Conservation (phyloP, 2,113 vertebrate species). For the Bostrychus sinensis region DNA sequence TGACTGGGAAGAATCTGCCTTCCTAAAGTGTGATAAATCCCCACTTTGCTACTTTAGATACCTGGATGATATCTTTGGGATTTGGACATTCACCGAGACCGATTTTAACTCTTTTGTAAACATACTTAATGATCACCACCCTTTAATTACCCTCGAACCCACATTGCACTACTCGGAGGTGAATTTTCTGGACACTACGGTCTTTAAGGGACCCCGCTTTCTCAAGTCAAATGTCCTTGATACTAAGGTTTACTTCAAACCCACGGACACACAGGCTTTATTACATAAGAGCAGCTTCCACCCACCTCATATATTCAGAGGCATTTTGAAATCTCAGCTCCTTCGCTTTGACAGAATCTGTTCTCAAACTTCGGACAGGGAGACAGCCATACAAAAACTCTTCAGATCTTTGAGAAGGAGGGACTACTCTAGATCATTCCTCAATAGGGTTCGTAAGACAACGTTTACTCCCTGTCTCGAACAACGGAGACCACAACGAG, state of each 20-base stretch:
- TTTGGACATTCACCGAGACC: not conserved
- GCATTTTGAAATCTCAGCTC: too few species aligned
- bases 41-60: slow-evolving; percentile 8
- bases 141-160: not conserved
- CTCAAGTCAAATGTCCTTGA: not conserved
- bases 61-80: slow-evolving; percentile 26
- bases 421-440: too few species aligned
- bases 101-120: not conserved
- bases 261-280: not conserved
- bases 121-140: not conserved
- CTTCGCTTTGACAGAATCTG: too few species aligned
- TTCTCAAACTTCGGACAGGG: too few species aligned
- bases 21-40: not conserved
- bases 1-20: slow-evolving; percentile 5
- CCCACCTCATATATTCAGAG: too few species aligned
- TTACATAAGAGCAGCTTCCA: not conserved
- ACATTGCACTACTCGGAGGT: not conserved
- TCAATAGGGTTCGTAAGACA: too few species aligned
- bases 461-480: too few species aligned
- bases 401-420: too few species aligned
- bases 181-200: slow-evolving; percentile 6
- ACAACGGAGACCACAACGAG: too few species aligned
- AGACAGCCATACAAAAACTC: too few species aligned
- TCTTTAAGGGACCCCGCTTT: slow-evolving; percentile 24
- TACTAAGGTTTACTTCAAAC: not conserved